These are phyloP conservation scores for Lottia gigantea DNA, from an alignment of 2,888 invertebrate species.

Conservation along the genomic window DNA sequence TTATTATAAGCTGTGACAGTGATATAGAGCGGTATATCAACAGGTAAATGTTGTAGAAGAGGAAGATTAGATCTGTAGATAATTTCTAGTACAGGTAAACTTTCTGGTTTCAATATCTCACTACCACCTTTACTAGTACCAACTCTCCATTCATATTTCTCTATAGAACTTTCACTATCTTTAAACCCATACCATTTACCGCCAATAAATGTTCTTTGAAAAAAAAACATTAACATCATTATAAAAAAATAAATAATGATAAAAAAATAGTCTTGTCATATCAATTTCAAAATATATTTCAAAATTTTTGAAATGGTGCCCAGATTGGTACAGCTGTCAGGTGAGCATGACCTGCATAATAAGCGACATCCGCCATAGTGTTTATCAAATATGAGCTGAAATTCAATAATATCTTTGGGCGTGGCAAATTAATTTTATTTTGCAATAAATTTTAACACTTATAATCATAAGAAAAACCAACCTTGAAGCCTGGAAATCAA, in stretches of 20 bases:
- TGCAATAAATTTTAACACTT: too few species aligned
- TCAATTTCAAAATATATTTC: too few species aligned
- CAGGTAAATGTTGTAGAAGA: slow-evolving; percentile 23
- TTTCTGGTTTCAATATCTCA: slow-evolving; percentile 30
- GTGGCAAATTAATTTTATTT: too few species aligned
- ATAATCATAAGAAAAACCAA: too few species aligned
- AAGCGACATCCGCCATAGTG: too few species aligned
- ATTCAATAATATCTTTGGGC: too few species aligned
- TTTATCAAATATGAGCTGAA: too few species aligned
- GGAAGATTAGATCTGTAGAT: slow-evolving; percentile 19
- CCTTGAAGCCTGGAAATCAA: slow-evolving; percentile 35
- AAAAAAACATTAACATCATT: background rate
- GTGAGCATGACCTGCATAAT: too few species aligned
- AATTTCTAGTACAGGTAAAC: slow-evolving; percentile 27
- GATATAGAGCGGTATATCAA: slow-evolving; percentile 29
- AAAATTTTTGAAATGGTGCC: too few species aligned
- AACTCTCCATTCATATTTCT: slow-evolving; percentile 40
- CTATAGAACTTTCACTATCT: slow-evolving; percentile 43
- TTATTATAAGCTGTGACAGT: slow-evolving; percentile 37
- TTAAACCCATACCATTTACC: slow-evolving; percentile 44
- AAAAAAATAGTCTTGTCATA: too few species aligned
- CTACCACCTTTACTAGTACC: slow-evolving; percentile 35
- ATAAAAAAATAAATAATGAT: too few species aligned
- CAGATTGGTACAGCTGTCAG: too few species aligned
- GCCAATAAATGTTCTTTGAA: slow-evolving; percentile 28